A percentile compares a stretch with the other conserved stretches of the same genome.
Conservation (phyloP, 2,113 vertebrate species). For the Oncorhynchus masou region DNA sequence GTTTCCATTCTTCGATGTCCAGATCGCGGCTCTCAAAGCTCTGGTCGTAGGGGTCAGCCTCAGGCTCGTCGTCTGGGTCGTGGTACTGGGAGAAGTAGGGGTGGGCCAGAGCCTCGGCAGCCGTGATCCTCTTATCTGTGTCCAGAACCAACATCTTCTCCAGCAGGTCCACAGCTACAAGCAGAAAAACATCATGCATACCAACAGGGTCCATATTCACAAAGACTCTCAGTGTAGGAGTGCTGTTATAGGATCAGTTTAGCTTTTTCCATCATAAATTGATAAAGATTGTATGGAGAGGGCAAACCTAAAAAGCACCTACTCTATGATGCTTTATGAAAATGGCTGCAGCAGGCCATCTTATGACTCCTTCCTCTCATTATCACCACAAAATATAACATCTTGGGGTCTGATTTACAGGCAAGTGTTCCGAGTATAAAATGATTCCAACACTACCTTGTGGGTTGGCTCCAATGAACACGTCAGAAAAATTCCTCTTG, state of each 20-base stretch:
- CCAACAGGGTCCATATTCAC: not conserved
- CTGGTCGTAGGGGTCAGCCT: slow-evolving; percentile 95
- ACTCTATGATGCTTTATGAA: too few relatives aligned
- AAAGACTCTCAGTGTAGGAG: not conserved
- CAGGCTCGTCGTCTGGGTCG: slow-evolving; percentile 93
- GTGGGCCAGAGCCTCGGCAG: slow-evolving; percentile 89
- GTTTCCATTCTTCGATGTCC: slow-evolving; percentile 96
- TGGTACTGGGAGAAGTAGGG: slow-evolving; percentile 94
- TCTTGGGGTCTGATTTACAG: not conserved
- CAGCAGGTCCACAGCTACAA: slow-evolving; percentile 89
- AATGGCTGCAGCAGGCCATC: too few relatives aligned
- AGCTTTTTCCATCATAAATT: too few relatives aligned
- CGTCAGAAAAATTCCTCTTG: slow-evolving; percentile 97
- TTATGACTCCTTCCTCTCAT: too few relatives aligned
- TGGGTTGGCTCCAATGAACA: slow-evolving; percentile 97
- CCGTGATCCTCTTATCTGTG: slow-evolving; percentile 94
- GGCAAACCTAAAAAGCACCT: too few relatives aligned
- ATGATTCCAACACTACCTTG: slow-evolving; percentile 76
- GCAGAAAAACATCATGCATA: not conserved
- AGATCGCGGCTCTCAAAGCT: slow-evolving; percentile 95
- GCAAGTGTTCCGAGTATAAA: too few relatives aligned
- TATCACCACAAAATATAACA: not conserved
- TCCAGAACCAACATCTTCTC: slow-evolving; percentile 99
- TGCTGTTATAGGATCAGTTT: too few relatives aligned
- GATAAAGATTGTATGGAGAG: too few relatives aligned